phyloP scores from a whole-genome alignment of 23 tunicate genomes.

The Ciona savignyi region DNA sequence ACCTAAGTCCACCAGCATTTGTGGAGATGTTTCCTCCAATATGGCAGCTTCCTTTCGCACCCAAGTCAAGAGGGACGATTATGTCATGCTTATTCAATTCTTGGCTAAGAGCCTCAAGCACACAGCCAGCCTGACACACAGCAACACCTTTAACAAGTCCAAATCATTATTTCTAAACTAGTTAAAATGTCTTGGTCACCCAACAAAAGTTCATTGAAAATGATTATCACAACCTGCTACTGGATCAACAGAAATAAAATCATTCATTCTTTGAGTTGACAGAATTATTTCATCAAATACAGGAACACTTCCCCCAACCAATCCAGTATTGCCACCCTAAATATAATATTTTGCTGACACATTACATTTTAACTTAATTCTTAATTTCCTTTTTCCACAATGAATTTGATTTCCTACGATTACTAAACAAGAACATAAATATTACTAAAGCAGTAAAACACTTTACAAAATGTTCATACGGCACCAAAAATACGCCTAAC shows the following conservation, averaged over 20 bases:
- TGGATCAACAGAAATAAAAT: slow-evolving; percentile 66
- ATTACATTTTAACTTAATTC: not conserved
- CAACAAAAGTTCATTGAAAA: no score
- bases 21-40: slow-evolving; percentile 97
- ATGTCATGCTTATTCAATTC: slow-evolving; percentile 28
- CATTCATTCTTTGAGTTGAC: slow-evolving; percentile 77
- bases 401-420: not conserved
- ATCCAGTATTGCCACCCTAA: slow-evolving; percentile 94
- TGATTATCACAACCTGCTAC: slow-evolving; percentile 81
- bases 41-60: slow-evolving; percentile 96
- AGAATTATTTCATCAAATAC: slow-evolving; percentile 91
- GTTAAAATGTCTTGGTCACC: no score
- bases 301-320: slow-evolving; percentile 99
- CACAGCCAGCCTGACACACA: slow-evolving; percentile 86
- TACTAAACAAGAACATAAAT: not conserved
- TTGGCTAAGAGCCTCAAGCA: slow-evolving; percentile 56
- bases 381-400: not conserved
- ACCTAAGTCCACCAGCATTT: slow-evolving; percentile 90
- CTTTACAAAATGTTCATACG: no score
- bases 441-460: no score
- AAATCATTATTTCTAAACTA: no score
- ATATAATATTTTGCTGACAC: not conserved
- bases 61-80: slow-evolving; percentile 82
- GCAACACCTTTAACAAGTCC: slow-evolving; percentile 46
- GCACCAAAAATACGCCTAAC: no score